phyloP scores from a whole-genome alignment of 2,113 vertebrate species.

The Australoheros scitulus region DNA sequence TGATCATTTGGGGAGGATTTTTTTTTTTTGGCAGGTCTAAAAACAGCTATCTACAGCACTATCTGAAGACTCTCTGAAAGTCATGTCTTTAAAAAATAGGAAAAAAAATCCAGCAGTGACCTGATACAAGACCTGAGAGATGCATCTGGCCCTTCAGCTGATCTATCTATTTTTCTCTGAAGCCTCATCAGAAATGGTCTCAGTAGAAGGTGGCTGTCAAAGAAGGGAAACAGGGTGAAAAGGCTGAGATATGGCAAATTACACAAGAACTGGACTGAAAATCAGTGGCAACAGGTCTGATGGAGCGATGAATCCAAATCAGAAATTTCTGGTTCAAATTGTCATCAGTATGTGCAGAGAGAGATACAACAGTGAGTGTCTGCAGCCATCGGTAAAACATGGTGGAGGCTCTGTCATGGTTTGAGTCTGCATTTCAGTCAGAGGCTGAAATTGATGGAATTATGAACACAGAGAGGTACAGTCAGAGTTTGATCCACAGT shows the following conservation, averaged over 20 bases:
- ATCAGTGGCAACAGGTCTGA: no score
- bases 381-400: no score
- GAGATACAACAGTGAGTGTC: no score
- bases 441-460: no score
- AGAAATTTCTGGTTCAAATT: no score
- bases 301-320: no score
- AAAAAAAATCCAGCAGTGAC: not conserved
- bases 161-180: not conserved
- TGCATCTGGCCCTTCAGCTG: not conserved
- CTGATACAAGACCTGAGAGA: not conserved
- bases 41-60: not conserved
- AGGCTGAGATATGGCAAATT: not conserved
- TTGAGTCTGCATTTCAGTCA: no score
- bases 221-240: not conserved
- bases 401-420: no score
- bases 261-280: no score
- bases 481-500: no score
- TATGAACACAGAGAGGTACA: no score
- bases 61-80: not conserved
- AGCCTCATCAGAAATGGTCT: not conserved
- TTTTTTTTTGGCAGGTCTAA: not conserved
- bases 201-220: not conserved
- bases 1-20: not conserved
- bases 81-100: not conserved
- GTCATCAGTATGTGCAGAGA: no score